phyloP scores from a whole-genome alignment of 2,888 invertebrate species.

The Philopedon plagiatum region DNA sequence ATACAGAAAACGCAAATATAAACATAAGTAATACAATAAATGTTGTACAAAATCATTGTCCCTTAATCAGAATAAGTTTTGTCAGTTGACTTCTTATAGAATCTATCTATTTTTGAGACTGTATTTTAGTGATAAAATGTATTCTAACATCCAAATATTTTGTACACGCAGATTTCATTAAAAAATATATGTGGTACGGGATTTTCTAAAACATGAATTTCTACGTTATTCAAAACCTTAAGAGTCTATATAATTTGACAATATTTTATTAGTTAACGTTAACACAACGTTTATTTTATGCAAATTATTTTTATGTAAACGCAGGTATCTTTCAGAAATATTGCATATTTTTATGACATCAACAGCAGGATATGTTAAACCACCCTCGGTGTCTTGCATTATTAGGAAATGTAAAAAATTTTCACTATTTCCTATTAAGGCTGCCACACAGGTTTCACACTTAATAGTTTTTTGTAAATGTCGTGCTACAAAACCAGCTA shows the following conservation, averaged over 20 bases:
- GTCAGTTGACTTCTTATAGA: neutral
- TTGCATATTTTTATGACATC: constrained; percentile 5
- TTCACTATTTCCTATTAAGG: constrained; percentile 4
- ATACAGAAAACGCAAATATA: too few relatives aligned
- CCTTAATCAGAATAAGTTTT: neutral
- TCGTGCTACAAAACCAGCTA: constrained; percentile 18
- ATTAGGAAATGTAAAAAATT: constrained; percentile 29
- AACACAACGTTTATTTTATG: too few relatives aligned
- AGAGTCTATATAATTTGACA: neutral
- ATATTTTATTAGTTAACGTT: neutral
- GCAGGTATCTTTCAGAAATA: neutral
- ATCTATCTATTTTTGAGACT: constrained; percentile 4
- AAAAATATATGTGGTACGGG: neutral
- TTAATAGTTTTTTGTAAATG: constrained; percentile 13
- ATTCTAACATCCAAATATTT: too few relatives aligned
- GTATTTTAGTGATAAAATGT: too few relatives aligned
- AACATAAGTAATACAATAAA: too few relatives aligned
- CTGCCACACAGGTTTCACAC: constrained; percentile 20
- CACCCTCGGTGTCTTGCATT: constrained; percentile 15
- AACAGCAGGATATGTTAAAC: constrained; percentile 11
- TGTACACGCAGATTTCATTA: too few relatives aligned
- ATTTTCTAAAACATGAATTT: constrained; percentile 2
- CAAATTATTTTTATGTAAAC: neutral
- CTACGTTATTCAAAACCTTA: neutral
- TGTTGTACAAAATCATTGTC: too few relatives aligned